A percentile compares a stretch with the other conserved stretches of the same genome.
Evolutionary conservation across 2,113 vertebrate species (phyloP).

Genomic region (Motacilla tschutschensis): DNA sequence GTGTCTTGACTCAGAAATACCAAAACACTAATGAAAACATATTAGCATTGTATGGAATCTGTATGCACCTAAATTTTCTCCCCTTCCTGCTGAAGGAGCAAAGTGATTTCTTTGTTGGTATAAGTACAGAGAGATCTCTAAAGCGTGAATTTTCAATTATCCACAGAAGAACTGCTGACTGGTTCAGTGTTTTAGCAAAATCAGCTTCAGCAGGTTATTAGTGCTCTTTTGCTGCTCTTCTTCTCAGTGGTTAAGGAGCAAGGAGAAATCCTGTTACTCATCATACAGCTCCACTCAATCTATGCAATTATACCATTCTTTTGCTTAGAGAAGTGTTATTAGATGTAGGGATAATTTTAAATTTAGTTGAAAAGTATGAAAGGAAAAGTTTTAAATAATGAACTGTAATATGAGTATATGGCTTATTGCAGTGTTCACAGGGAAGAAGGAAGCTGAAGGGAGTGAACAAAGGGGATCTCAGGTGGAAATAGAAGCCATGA

Average conservation of each 20-base stretch:
- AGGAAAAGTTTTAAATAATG: background rate
- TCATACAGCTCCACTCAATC: background rate
- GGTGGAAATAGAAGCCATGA: background rate
- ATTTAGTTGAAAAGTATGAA: background rate
- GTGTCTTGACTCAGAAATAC: background rate
- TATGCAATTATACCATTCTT: background rate
- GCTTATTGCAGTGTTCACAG: accelerated
- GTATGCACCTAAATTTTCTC: background rate
- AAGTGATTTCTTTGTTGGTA: background rate
- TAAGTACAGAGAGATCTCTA: background rate
- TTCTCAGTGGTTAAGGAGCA: background rate
- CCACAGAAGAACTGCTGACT: background rate
- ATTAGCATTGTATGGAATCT: background rate
- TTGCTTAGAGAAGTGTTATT: background rate
- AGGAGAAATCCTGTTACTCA: background rate
- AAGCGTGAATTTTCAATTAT: background rate
- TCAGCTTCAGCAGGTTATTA: background rate
- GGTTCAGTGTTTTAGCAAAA: background rate
- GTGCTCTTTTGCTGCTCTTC: background rate
- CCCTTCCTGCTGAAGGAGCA: background rate
- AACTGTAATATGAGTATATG: background rate
- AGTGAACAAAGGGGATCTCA: background rate
- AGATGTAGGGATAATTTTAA: background rate
- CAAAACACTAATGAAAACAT: background rate
- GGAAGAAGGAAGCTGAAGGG: background rate